Conservation (phyloP, 2,113 vertebrate genomes). For the Myrmecophaga tridactyla region DNA sequence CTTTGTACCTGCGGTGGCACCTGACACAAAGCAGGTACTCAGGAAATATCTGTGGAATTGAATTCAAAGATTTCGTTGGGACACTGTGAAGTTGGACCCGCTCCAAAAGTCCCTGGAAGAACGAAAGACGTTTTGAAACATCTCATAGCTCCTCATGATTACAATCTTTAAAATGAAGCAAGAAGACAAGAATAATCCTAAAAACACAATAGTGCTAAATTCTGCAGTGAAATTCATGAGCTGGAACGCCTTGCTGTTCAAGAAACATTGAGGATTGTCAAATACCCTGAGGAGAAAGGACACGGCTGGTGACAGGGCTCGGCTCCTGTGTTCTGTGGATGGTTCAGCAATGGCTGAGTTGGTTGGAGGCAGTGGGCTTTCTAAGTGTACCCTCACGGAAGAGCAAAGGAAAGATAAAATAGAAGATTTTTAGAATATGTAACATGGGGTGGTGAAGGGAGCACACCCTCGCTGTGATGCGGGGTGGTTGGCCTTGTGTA, state of each 20-base stretch:
- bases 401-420: conserved; percentile 1
- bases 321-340: conserved; percentile 23
- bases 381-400: conserved; percentile 25
- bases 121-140: conserved; percentile 63
- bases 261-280: conserved; percentile 49
- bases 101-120: conserved; percentile 67
- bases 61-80: conserved; percentile 57
- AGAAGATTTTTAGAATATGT: not conserved
- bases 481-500: not conserved
- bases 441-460: not conserved
- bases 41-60: conserved; percentile 43
- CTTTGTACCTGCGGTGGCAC: conserved; percentile 20
- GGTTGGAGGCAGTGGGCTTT: conserved; percentile 20
- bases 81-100: conserved; percentile 40
- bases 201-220: conserved; percentile 62
- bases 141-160: conserved; percentile 47
- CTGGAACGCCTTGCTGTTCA: conserved; percentile 60
- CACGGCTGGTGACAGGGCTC: not conserved
- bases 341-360: not conserved
- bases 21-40: conserved; percentile 51
- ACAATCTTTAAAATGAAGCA: conserved; percentile 49
- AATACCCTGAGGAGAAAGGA: conserved; percentile 47
- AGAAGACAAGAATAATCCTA: conserved; percentile 54
- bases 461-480: not conserved
- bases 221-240: conserved; percentile 39